Conservation (phyloP, 2,888 invertebrate species). For the Lucinisca nassula region DNA sequence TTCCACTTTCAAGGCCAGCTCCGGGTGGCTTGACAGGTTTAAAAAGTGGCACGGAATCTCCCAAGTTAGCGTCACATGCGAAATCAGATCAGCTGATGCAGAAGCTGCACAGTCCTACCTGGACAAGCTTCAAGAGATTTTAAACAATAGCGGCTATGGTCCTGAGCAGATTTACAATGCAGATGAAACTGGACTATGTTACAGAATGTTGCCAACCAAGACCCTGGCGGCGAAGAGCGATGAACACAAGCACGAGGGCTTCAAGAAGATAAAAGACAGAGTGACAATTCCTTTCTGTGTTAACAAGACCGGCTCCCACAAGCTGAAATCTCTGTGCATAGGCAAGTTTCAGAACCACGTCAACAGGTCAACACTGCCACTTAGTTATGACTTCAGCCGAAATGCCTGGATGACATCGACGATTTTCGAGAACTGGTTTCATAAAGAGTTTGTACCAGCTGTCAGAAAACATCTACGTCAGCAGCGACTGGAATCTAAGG, state of each 20-base stretch:
- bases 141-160: not conserved
- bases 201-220: conserved; percentile 67
- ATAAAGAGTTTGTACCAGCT: conserved; percentile 33
- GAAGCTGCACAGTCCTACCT: not conserved
- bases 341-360: conserved; percentile 10
- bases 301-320: conserved; percentile 42
- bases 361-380: conserved; percentile 8
- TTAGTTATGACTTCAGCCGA: not conserved
- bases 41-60: conserved; percentile 25
- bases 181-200: conserved; percentile 58
- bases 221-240: conserved; percentile 46
- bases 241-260: conserved; percentile 24
- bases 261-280: conserved; percentile 24
- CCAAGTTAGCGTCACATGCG: conserved; percentile 12
- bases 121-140: not conserved
- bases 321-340: conserved; percentile 23
- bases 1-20: not conserved
- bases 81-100: conserved; percentile 10
- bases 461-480: conserved; percentile 18
- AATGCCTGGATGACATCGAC: conserved; percentile 27
- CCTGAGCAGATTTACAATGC: not conserved
- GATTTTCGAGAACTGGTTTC: conserved; percentile 32
- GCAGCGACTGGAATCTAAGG: conserved; percentile 4
- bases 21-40: conserved; percentile 10
- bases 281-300: conserved; percentile 31